Conservation (phyloP, 2,888 invertebrate genomes). For the Balanococcus diminutus region DNA sequence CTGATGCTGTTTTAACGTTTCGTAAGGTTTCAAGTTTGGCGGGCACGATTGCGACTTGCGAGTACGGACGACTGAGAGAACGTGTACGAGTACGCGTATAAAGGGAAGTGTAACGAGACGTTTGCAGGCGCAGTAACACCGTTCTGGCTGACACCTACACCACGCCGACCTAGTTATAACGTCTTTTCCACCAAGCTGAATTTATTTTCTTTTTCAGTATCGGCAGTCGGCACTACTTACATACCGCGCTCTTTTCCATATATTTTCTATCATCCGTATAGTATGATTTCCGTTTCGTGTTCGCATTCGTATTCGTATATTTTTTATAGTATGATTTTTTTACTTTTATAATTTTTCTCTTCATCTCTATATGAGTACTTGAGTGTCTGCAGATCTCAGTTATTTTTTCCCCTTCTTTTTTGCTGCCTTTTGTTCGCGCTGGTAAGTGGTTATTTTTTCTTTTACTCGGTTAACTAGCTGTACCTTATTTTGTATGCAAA, state of each 20-base stretch:
- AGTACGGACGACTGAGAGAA: too few species aligned
- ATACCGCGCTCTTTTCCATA: constrained; percentile 2
- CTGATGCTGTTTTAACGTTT: constrained; percentile 28
- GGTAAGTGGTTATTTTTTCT: neutral
- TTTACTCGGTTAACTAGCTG: too few species aligned
- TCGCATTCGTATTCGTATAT: constrained; percentile 20
- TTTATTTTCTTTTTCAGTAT: constrained; percentile 27
- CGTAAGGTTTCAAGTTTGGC: constrained; percentile 17
- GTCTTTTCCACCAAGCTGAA: constrained; percentile 25
- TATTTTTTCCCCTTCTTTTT: neutral
- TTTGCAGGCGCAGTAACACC: constrained; percentile 44
- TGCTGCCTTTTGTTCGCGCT: neutral
- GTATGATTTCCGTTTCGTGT: neutral
- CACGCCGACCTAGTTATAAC: constrained; percentile 41
- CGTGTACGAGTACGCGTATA: too few species aligned
- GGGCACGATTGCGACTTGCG: too few species aligned
- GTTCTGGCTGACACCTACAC: constrained; percentile 42
- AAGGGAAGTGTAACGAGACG: constrained; percentile 43
- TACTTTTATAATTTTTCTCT: neutral
- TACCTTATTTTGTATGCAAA: too few species aligned
- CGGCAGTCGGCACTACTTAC: neutral
- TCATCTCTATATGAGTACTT: too few species aligned
- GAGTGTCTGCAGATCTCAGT: neutral
- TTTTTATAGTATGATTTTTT: neutral
- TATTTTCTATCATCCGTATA: neutral